Conservation (phyloP, 1,140 invertebrate genomes). For the Neelides sp. region DNA sequence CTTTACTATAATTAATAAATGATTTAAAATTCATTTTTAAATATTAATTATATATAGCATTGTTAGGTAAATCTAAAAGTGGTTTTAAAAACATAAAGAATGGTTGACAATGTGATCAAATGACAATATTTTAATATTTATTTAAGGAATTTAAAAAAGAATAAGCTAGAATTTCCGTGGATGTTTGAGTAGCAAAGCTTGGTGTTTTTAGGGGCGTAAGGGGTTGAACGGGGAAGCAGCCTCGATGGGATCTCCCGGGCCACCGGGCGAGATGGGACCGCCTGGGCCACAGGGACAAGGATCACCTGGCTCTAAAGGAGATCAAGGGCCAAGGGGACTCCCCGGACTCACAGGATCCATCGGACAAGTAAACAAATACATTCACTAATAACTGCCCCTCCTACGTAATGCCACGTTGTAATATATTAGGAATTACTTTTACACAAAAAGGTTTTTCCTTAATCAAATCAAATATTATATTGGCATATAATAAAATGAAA, state of each 20-base stretch:
- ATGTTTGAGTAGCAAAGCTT: constrained; percentile 9
- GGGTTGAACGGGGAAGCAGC: constrained; percentile 39
- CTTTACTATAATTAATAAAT: no score
- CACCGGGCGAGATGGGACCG: constrained; percentile 38
- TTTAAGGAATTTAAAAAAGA: neutral
- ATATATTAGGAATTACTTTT: no score
- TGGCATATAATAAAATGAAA: no score
- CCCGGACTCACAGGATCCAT: constrained; percentile 43
- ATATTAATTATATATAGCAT: no score
- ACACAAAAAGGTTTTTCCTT: no score
- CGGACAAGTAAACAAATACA: constrained; percentile 32
- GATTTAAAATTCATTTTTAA: no score
- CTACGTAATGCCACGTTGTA: no score
- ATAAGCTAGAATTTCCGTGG: neutral
- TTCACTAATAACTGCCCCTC: neutral
- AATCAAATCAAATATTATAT: no score
- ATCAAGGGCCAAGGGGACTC: constrained; percentile 37
- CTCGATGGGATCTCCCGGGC: constrained; percentile 39
- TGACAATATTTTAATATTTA: neutral
- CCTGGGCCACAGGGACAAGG: constrained; percentile 19
- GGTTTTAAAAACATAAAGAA: neutral
- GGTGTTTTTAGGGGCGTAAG: constrained; percentile 37
- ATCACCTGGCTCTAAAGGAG: constrained; percentile 14
- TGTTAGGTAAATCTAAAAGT: neutral
- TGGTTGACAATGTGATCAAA: neutral